Conservation (phyloP, 2,797 vertebrate species). For the Malacoraja senta region DNA sequence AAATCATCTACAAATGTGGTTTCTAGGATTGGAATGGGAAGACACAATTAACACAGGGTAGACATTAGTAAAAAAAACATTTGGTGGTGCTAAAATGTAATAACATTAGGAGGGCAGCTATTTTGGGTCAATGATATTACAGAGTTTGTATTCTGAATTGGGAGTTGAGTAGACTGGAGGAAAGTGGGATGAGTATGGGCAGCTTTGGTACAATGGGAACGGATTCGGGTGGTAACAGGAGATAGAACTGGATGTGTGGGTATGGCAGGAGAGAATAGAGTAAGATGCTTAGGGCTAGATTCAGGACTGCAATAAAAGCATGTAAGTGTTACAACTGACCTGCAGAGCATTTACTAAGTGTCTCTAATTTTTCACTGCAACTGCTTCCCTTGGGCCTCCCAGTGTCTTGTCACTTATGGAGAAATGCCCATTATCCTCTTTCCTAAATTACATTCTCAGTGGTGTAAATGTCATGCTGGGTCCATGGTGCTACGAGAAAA, state of each 20-base stretch:
- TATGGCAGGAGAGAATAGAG: neutral
- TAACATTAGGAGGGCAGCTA: neutral
- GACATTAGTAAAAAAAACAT: neutral
- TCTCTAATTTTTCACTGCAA: neutral
- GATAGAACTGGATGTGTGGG: neutral
- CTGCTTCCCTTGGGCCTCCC: neutral
- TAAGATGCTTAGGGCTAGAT: neutral
- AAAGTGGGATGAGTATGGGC: too few relatives aligned
- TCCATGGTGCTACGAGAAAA: neutral
- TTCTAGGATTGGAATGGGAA: neutral
- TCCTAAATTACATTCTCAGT: neutral
- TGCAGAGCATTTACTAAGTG: neutral
- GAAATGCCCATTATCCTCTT: constrained; percentile 11
- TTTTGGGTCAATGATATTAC: neutral
- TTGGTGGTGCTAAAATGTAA: neutral
- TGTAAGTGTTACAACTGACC: neutral
- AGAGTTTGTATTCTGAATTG: neutral
- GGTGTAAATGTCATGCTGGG: neutral
- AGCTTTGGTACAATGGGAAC: neutral
- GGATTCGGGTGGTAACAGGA: neutral
- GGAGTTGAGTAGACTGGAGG: neutral
- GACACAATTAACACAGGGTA: neutral
- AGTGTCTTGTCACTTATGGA: neutral
- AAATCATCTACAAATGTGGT: neutral
- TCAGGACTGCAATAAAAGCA: neutral